Evolutionary conservation across 2,888 invertebrate species (phyloP), one percentile per base, ranked within the genome.

Genomic region (Agrotis ipsilon): DNA sequence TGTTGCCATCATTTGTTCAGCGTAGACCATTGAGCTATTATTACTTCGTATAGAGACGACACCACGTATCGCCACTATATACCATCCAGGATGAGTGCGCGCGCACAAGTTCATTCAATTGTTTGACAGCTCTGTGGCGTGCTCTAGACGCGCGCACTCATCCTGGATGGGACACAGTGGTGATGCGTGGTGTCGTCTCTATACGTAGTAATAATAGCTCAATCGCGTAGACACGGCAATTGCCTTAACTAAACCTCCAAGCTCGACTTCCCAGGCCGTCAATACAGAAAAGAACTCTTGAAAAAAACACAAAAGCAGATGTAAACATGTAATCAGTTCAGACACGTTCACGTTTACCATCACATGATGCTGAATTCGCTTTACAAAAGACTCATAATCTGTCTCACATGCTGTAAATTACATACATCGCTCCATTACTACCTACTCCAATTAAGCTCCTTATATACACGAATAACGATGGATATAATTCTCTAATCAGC

Each of bases 381-480:
- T 16, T 9, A 66, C 45, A 79, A 67, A 66, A 72, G 64, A 43
- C 52, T 76, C 16, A 21, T 45, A 55, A 70, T 63, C n/a, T 51
- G 5, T 27, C 73, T 46, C 74, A 74, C 52, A 66, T 62, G 59
- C 43, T 48, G 11, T 51, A 74, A 80, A 68, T 80, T 62, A 74
- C 52, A 79, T 63, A 63, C 74, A 74, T 59, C 43, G 24, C 27
- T 55, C 52, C 24, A 52, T 45, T 46, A 45, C 43, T 73, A 62
- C 46, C 49, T 54, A 45, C 45, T 59, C 45, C 43, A 62, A 66
- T 73, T 49, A 79, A 66, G 60, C 52, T 73, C 14, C 11, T n/a
- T 21, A 18, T 24, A 45, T 45, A 48, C 61, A 24, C 51, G 16
- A 18, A 49, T 6, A 45, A 32, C 19, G 16, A 59, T 54, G 58